Conservation (phyloP, 1,140 invertebrate species). For the Ridgeia piscesae region DNA sequence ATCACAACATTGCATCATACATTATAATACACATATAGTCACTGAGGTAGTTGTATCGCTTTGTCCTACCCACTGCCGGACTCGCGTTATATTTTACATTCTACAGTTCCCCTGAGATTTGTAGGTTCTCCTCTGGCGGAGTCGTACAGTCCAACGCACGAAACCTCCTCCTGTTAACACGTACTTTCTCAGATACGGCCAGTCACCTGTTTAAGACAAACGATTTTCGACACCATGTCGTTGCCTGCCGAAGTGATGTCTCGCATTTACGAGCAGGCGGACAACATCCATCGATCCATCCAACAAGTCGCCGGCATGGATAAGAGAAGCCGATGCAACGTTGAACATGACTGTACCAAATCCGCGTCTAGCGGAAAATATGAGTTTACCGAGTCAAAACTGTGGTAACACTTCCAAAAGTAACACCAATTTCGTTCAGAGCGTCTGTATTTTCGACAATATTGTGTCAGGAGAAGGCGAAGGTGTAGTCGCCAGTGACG, state of each 20-base stretch:
- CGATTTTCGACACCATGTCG: background rate
- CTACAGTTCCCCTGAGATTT: background rate
- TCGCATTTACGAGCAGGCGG: background rate
- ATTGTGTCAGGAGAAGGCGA: background rate
- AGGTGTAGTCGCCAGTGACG: background rate
- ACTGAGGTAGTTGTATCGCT: background rate
- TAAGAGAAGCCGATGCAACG: background rate
- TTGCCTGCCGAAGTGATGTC: background rate
- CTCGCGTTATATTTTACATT: background rate
- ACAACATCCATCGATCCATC: background rate
- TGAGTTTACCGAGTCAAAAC: background rate
- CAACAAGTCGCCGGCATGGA: background rate
- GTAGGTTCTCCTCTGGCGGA: background rate
- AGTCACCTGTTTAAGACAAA: background rate
- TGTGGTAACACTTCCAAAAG: background rate
- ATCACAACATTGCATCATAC: slow-evolving; percentile 5
- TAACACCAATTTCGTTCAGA: background rate
- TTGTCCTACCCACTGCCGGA: background rate
- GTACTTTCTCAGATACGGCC: background rate
- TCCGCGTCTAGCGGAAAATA: background rate
- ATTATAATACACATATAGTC: background rate
- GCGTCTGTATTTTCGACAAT: background rate
- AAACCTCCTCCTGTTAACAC: background rate
- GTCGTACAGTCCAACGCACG: background rate
- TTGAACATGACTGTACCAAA: background rate